Percentiles rank a stretch among this genome's conserved stretches.
phyloP scores from a whole-genome alignment of 2,797 vertebrate genomes.

The Anguilla megastoma region DNA sequence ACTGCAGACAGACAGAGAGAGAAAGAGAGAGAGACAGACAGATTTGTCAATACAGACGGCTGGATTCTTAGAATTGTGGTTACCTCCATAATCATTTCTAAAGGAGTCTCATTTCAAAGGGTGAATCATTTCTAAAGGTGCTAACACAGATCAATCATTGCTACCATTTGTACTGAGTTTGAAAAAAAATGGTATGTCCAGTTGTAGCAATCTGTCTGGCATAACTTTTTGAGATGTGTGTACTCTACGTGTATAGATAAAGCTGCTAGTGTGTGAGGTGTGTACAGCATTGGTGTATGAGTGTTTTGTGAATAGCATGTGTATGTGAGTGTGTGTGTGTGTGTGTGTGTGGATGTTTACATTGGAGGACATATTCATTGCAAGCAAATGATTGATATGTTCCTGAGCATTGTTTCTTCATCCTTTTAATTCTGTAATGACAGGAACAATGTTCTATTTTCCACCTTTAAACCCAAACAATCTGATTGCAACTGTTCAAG shows the following conservation, averaged over 20 bases:
- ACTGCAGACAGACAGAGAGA: constrained; percentile 66
- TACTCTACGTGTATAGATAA: not conserved
- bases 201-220: not conserved
- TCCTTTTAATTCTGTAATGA: not conserved
- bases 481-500: not conserved
- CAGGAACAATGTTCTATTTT: not conserved
- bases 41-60: not conserved
- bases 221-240: not conserved
- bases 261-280: not conserved
- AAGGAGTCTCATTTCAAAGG: not conserved
- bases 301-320: not conserved
- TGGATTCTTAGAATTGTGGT: constrained; percentile 4
- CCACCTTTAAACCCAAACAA: not conserved
- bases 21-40: not conserved
- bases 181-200: not conserved
- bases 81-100: not conserved
- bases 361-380: not conserved
- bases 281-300: not conserved
- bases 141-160: not conserved
- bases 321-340: not conserved
- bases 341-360: not conserved
- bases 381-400: not conserved
- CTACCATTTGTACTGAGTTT: not conserved
- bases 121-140: not conserved
- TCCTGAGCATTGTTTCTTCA: not conserved